phyloP scores from a whole-genome alignment of 2,888 invertebrate genomes.

The Megamerina dolium region DNA sequence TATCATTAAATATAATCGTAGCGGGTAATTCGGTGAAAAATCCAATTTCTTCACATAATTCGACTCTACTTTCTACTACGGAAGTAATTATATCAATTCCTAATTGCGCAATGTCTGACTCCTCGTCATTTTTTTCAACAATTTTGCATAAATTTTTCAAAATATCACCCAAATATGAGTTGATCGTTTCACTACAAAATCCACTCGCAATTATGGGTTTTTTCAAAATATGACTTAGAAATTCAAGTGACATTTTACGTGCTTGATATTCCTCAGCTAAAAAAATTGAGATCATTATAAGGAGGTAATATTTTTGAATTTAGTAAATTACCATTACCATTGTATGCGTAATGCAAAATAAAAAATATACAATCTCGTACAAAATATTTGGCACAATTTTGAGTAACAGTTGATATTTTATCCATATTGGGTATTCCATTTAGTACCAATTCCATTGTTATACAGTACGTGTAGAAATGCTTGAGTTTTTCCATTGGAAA shows the following conservation, averaged over 20 bases:
- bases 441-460: conserved; percentile 30
- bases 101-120: conserved; percentile 20
- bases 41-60: too few species aligned
- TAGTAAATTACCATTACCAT: conserved; percentile 4
- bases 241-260: conserved; percentile 23
- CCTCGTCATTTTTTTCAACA: conserved; percentile 13
- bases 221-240: conserved; percentile 22
- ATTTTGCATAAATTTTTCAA: conserved; percentile 27
- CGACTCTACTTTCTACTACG: too few species aligned
- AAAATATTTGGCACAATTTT: conserved; percentile 29
- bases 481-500: conserved; percentile 29
- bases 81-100: too few species aligned
- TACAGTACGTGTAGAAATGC: conserved; percentile 33
- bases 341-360: conserved; percentile 21
- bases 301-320: too few species aligned
- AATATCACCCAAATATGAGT: conserved; percentile 27
- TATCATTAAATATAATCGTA: too few species aligned
- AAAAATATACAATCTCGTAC: conserved; percentile 36
- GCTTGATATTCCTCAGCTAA: conserved; percentile 11
- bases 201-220: conserved; percentile 18
- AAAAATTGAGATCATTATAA: neutral
- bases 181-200: conserved; percentile 13
- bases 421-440: conserved; percentile 20
- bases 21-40: too few species aligned
- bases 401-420: neutral